Evolutionary conservation across 37 sponge, comb jelly and placozoan genomes (phyloP).

Genomic region (Mnemiopsis leidyi): DNA sequence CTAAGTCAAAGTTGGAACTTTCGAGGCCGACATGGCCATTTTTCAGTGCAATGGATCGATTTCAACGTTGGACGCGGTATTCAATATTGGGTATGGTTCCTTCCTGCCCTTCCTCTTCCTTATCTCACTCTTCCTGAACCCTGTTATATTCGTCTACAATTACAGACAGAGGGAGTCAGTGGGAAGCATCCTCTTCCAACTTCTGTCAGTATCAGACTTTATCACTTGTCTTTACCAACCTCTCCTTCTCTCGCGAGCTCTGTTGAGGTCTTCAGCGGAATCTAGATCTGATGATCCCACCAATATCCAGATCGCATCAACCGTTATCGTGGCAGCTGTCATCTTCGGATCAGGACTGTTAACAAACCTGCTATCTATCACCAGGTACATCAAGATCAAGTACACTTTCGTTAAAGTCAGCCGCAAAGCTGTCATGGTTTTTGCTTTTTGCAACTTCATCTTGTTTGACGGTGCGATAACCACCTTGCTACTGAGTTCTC

Average conservation of each 20-base stretch:
- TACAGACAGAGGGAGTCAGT: not conserved
- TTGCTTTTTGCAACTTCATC: not conserved
- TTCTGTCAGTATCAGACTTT: not conserved
- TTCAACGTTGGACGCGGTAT: not conserved
- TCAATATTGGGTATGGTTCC: not conserved
- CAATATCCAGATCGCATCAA: not conserved
- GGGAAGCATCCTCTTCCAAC: not conserved
- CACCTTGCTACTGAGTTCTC: not conserved
- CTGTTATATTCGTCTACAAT: slow-evolving; percentile 14
- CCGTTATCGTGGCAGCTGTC: not conserved
- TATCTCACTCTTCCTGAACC: not conserved
- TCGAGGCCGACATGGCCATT: not conserved
- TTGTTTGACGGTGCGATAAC: not conserved
- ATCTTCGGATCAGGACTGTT: not conserved
- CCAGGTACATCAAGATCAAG: slow-evolving; percentile 14
- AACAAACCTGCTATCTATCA: not conserved
- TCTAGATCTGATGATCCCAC: not conserved
- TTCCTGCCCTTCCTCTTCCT: not conserved
- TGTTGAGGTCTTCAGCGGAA: not conserved
- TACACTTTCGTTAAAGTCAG: not conserved
- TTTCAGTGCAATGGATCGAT: not conserved
- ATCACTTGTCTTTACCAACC: slow-evolving; percentile 20
- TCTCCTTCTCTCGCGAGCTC: not conserved
- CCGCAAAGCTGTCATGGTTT: not conserved
- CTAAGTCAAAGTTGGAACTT: too few relatives aligned